Percentiles rank a stretch among this genome's conserved stretches.
Evolutionary conservation across 2,888 invertebrate species (phyloP).

Genomic region (Cheilosia pagana): DNA sequence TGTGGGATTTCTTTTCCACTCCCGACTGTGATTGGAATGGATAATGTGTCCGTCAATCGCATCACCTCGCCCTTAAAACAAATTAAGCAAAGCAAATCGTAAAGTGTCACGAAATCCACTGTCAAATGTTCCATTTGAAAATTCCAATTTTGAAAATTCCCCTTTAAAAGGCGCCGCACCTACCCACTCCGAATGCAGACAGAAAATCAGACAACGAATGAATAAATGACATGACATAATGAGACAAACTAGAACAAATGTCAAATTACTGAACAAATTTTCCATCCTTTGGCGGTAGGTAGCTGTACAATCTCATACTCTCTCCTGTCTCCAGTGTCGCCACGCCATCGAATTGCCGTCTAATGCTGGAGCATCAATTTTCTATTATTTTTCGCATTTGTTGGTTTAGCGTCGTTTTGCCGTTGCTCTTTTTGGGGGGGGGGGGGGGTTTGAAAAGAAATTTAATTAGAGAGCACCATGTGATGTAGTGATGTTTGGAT

Average conservation of each 20-base stretch:
- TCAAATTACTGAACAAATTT: slow-evolving; percentile 41
- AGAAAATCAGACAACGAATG: slow-evolving; percentile 22
- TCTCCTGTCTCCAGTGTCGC: neutral
- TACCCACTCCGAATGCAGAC: neutral
- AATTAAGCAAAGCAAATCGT: neutral
- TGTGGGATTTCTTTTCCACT: slow-evolving; percentile 4
- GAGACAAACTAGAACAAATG: slow-evolving; percentile 48
- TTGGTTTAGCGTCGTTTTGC: slow-evolving; percentile 26
- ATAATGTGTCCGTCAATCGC: neutral
- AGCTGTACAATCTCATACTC: no score
- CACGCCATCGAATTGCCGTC: slow-evolving; percentile 45
- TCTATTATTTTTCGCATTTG: slow-evolving; percentile 53
- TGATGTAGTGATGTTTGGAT: slow-evolving; percentile 29
- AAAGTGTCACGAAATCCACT: slow-evolving; percentile 1
- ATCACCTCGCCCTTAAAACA: neutral
- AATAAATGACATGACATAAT: slow-evolving; percentile 57
- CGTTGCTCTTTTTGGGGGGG: slow-evolving; percentile 6
- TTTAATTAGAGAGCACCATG: slow-evolving; percentile 65
- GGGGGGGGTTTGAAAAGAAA: slow-evolving; percentile 64
- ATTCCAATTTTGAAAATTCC: slow-evolving; percentile 3
- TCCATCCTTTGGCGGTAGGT: neutral
- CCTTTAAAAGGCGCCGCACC: neutral
- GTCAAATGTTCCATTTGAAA: slow-evolving; percentile 1
- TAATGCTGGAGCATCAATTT: slow-evolving; percentile 44
- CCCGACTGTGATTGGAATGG: no score